Base-by-base conservation (phyloP, 2,888 invertebrate species). In the Mamestra brassicae region DNA sequence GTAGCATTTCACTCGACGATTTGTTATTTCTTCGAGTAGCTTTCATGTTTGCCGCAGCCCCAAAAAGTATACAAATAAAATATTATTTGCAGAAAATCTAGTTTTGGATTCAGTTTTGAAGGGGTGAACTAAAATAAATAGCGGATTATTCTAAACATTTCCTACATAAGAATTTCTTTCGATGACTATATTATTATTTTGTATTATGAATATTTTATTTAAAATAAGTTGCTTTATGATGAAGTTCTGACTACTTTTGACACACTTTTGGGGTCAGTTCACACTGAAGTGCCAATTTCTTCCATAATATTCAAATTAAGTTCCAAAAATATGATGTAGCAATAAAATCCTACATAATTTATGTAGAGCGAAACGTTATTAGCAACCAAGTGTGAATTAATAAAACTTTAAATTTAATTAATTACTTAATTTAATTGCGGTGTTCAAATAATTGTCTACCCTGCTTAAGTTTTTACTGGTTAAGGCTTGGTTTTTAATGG, bases 41-140 rank as follows among this genome's bases (percentile, higher is more conserved):
- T 76, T 76, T 85, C 57, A 72, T 85, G 75, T 79, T 81, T 71
- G 61, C 75, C 68, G 36, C 71, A 71, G 38, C 61, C 58, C 63
- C 55, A 26, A 36, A 58, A 68, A 74, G 62, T 62, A 60, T 62
- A 70, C 68, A 64, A 61, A 68, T 78, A 69, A 71, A 79, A 64
- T 58, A 58, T 58, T 78, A 73, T 82, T 82, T 55, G 85, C 58
- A 66, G n/a, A 42, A 17, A 70, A 67, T 54, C 10, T 57, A 57
- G 52, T 71, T 71, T 71, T 55, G n/a, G 54, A 62, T 54, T 47
- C 2, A 52, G 26, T 66, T 57, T 67, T 17, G 52, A 57, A 71
- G 42, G 68, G 58, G 34, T 36, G 34, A 52, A 55, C 57, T 13
- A 36, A 63, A 61, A 78, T 85, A 78, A 69, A 78, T 75, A 71